Evolutionary conservation across 2,797 vertebrate species (phyloP), one percentile per base, ranked within the genome.

Genomic region (Bufotes viridis): DNA sequence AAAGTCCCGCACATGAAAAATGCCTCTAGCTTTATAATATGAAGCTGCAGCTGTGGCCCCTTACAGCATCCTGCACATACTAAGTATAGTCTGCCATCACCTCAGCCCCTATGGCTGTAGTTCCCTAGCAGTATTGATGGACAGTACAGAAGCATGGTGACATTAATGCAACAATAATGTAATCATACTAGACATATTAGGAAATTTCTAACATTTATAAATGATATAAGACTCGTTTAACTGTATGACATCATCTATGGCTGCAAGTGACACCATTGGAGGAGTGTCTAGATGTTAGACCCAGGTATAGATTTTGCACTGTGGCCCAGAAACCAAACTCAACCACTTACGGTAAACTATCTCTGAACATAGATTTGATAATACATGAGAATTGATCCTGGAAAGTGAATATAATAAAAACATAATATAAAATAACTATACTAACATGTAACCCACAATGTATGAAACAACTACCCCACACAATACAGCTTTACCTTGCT

Each of bases 401-500:
- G 58, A 60, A 9, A 61, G 18, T 61, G 1, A 10, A 67, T 11
- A 12, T 24, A 11, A 24, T 24, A 67, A 67, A 24, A 24, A 24
- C 5, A 22, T n/a, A 63, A 15, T 60, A 60, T 60, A 60, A 42
- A 42, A 42, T 42, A 5, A 42, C 51, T 29, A 70, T 70, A 29
- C 26, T 29, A 26, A 26, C 10, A 67, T 4, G 12, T 24, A 24
- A 14, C 24, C 5, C 42, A 42, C 42, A 69, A 51, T 22, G 9
- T 63, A 22, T 42, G 1, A 42, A 0, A 12, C 20, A 70, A 57
- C 22, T 4, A 18, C 9, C 60, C 15, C 6, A 17, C n/a, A 60
- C 57, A n/a, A 4, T 20, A 60, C 0, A 49, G 18, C 26, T n/a
- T 86, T 86, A 86, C 85, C 85, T 86, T 78, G 18, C 58, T 57